Base-by-base conservation (phyloP, 1,140 invertebrate genomes). In the Drosophila repleta region DNA sequence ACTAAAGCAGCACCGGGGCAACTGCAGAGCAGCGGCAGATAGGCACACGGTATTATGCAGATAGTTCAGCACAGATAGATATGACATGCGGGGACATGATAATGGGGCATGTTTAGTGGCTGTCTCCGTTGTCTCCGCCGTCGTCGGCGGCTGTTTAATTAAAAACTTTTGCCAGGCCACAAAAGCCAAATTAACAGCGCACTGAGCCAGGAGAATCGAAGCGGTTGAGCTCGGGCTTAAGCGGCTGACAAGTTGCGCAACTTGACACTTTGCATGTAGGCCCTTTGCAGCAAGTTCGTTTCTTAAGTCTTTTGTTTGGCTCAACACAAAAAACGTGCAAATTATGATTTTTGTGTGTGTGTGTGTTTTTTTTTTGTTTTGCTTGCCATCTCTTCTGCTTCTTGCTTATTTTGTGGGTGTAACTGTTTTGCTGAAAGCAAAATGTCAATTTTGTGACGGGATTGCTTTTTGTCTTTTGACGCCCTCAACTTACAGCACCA, bases 21-120 rank as follows among this genome's bases (percentile, higher is more conserved):
- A 52, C 24, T 4, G 48, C 48, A 15, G 24, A 29, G 58, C 26
- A n/a, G 43, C 39, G 26, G 52, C 48, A 65, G 78, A 78, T 78
- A 88, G 83, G 75, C 76, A 63, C 83, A 88, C 37, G 62, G 53
- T 26, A 29, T 58, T 71, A 71, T 88, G 83, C 75, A 87, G 83
- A 87, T 87, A 88, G 71, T 79, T 77, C 83, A 88, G 35, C 84
- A 82, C 78, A 88, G 84, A 88, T 88, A 88, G 45, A 56, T 45
- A 46, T 60, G 57, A 46, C 57, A 48, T 60, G 43, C 7, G 43
- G 18, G 57, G 57, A 71, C 68, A 88, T 74, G 83, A 88, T 88
- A 88, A 88, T 88, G 84, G 84, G 68, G 79, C 83, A 88, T 88
- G 83, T 88, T 88, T 88, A 88, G 84, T 83, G 79, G 72, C 75